Base-by-base conservation (phyloP, 2,888 invertebrate species). In the Alsophila aescularia region DNA sequence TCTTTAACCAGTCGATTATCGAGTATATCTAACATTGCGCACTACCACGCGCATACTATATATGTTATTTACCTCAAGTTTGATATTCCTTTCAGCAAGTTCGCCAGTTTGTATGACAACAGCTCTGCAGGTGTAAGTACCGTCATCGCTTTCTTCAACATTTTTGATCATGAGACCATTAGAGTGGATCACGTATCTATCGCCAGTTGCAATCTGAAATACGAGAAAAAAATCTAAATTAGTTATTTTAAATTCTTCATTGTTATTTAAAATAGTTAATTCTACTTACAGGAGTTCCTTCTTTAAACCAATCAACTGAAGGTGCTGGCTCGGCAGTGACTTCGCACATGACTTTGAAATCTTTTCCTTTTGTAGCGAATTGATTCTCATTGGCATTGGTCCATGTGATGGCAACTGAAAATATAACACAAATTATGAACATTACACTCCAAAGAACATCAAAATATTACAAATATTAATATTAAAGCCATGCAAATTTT, bases 251-350 rank as follows among this genome's bases (percentile, higher is more conserved):
- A n/a, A n/a, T n/a, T n/a, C n/a, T n/a, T n/a, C n/a, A n/a, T n/a
- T n/a, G n/a, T n/a, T n/a, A n/a, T n/a, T n/a, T n/a, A 24, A 24
- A 24, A 7, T 7, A 2, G 5, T 5, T 18, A 18, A 18, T 24
- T 7, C 8, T 24, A 24, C 89, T 91, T 85, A 94, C 94, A 58
- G 93, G 89, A 70, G 94, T 93, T 29, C 95, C 95, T 79, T 97
- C 95, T 81, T 95, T 95, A 62, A 95, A 93, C 97, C 98, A 98
- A 78, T 96, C 96, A 9, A 98, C 94, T n/a, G 94, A 93, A 0
- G 98, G 97, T 27, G 96, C 92, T 9, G 98, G 98, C 80, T 95
- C 95, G 0, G 98, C 97, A 56, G 94, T 94, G 0, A 98, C 98
- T 81, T 95, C 94, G 77, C 98, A 98, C 85, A 94, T 94, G 13